Evolutionary conservation across 2,113 vertebrate genomes (phyloP).

Genomic region (Todiramphus saurophagus): DNA sequence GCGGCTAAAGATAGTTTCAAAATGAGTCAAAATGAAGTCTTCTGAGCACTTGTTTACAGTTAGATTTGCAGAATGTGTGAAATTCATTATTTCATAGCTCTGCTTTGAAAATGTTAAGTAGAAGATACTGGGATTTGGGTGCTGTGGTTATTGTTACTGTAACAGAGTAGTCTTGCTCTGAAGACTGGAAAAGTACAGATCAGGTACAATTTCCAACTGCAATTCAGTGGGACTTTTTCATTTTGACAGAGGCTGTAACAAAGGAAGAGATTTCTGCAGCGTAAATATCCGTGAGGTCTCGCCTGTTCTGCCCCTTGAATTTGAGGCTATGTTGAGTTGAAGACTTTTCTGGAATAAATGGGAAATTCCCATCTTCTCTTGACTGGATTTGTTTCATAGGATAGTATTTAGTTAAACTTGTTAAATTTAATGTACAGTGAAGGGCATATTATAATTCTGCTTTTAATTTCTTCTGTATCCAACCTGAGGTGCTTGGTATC

Average conservation of each 20-base stretch:
- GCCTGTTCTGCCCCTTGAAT: neutral
- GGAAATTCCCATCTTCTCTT: neutral
- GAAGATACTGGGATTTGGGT: neutral
- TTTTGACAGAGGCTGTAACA: neutral
- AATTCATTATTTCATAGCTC: neutral
- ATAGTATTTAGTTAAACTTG: neutral
- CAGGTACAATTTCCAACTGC: fast-evolving
- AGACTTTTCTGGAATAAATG: neutral
- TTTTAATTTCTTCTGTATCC: neutral
- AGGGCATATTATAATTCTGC: neutral
- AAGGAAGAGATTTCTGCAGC: neutral
- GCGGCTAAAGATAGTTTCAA: neutral
- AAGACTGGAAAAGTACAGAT: neutral
- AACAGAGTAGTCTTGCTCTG: neutral
- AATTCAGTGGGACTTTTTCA: neutral
- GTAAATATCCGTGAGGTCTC: neutral
- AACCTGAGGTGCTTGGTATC: neutral
- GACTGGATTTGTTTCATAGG: neutral
- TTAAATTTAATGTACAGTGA: neutral
- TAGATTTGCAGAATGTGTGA: neutral
- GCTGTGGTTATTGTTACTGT: neutral
- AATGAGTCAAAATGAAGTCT: neutral
- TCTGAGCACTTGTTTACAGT: neutral
- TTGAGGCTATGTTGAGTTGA: neutral
- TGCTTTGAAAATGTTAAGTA: neutral